Percentiles rank a stretch among this genome's conserved stretches.
Evolutionary conservation across 2,113 vertebrate genomes (phyloP).

Genomic region (Gambusia holbrooki): DNA sequence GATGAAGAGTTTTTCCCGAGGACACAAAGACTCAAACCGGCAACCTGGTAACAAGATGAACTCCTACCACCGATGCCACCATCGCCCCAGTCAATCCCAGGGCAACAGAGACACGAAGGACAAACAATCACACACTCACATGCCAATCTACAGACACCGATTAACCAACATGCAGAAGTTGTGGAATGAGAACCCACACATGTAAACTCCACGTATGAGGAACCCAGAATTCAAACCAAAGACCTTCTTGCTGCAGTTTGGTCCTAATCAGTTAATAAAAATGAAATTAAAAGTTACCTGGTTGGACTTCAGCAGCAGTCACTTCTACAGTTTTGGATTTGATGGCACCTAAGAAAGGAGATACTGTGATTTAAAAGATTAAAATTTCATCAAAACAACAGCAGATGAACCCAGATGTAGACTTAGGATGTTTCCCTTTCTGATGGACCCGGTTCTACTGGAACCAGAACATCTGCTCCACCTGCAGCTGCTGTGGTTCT

Average conservation of each 20-base stretch:
- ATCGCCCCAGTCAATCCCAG: no score
- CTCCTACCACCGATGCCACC: no score
- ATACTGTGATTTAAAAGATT: not conserved
- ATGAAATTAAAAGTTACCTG: conserved; percentile 47
- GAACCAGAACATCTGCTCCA: no score
- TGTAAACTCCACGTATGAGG: not conserved
- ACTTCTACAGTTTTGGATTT: conserved; percentile 44
- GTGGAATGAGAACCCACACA: not conserved
- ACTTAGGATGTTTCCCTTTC: no score
- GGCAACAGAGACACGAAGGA: not conserved
- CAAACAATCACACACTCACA: not conserved
- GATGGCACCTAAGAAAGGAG: conserved; percentile 42
- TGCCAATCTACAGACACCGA: not conserved
- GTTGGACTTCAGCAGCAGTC: conserved; percentile 25
- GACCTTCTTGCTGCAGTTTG: not conserved
- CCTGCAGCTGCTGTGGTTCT: no score
- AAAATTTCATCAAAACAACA: not conserved
- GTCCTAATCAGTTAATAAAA: no score
- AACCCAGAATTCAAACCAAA: not conserved
- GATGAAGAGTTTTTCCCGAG: no score
- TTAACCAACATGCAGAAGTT: not conserved
- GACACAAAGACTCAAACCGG: no score
- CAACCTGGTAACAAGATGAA: no score
- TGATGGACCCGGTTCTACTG: no score
- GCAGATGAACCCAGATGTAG: not conserved